These are phyloP conservation scores for Arion vulgaris DNA, from an alignment of 1,140 invertebrate genomes.

Conservation along the genomic window DNA sequence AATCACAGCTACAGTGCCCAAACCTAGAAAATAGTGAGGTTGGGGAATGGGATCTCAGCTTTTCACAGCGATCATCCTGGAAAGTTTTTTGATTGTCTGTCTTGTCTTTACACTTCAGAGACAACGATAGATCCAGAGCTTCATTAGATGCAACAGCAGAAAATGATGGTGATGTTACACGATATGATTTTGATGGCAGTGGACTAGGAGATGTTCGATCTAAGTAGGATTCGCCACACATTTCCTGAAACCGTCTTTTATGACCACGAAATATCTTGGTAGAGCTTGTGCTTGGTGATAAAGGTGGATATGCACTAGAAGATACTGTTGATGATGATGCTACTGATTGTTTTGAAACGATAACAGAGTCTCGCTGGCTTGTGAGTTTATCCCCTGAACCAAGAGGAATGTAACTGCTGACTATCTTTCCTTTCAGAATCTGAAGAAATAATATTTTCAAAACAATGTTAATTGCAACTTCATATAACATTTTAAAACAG, in stretches of 20 bases:
- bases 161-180: not conserved
- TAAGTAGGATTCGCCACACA: constrained; percentile 19
- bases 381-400: not conserved
- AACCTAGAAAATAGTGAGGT: constrained; percentile 3
- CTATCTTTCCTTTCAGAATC: constrained; percentile 18
- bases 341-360: not conserved
- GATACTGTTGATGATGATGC: not conserved
- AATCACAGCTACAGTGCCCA: constrained; percentile 26
- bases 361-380: not conserved
- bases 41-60: constrained; percentile 7
- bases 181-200: not conserved
- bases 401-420: constrained; percentile 1
- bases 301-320: not conserved
- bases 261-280: constrained; percentile 36
- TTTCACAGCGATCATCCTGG: not conserved
- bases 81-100: not conserved
- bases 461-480: too few species aligned
- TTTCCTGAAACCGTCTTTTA: constrained; percentile 35
- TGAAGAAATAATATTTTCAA: constrained; percentile 3
- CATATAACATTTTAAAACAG: too few species aligned
- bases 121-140: constrained; percentile 21
- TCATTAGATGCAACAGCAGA: not conserved
- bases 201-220: not conserved
- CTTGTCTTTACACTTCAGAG: not conserved
- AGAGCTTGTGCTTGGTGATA: not conserved